phyloP scores from a whole-genome alignment of 2,113 vertebrate species.

The Colistium nudipinnis region DNA sequence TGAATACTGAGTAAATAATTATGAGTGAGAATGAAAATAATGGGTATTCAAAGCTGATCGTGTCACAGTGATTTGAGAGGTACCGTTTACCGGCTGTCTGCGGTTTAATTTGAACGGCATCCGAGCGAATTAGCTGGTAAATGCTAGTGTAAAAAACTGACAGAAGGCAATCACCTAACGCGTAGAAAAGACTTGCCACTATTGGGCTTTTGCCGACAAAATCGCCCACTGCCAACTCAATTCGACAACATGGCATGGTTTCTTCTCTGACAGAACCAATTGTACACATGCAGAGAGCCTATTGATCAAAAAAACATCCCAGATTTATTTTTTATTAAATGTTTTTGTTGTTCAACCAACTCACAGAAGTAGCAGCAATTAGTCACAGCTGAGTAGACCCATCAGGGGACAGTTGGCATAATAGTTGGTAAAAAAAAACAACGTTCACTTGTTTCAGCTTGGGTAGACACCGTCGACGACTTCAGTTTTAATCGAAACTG shows the following conservation, averaged over 20 bases:
- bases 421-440: neutral
- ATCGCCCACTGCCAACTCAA: neutral
- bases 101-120: neutral
- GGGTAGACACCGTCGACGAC: neutral
- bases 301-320: neutral
- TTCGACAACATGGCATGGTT: neutral
- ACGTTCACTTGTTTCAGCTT: constrained; percentile 4
- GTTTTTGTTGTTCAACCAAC: neutral
- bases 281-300: neutral
- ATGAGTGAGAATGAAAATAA: no score
- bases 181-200: neutral
- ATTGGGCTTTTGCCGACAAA: neutral
- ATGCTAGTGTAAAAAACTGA: neutral
- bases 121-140: neutral
- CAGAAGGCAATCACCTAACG: neutral
- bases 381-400: neutral
- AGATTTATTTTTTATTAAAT: neutral
- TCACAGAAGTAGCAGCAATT: neutral
- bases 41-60: no score
- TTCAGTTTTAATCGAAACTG: neutral
- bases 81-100: neutral
- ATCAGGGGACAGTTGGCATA: neutral
- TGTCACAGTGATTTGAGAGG: no score
- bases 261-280: neutral
- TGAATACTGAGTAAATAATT: no score